Base-by-base conservation (phyloP, 2,888 invertebrate species). In the Hypercompe scribonia region DNA sequence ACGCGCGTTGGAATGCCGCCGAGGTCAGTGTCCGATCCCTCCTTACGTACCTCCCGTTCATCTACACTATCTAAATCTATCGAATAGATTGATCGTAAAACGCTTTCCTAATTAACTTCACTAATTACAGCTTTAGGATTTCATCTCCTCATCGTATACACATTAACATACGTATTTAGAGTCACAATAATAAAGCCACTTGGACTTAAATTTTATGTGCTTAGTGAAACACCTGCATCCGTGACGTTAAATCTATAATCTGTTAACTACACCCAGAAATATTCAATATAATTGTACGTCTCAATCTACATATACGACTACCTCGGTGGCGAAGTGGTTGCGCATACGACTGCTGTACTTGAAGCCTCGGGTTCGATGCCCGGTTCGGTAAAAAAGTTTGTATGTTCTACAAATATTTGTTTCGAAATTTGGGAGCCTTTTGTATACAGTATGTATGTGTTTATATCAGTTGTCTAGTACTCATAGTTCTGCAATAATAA, bases 11-110 rank as follows among this genome's bases (percentile, higher is more conserved):
- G 95, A 95, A 95, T 95, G 94, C 91, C 86, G 89, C 86, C 82
- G 85, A 89, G 95, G 95, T 95, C 95, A 94, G 83, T 93, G 95
- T 82, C 93, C 95, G 90, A 88, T 88, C 92, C 89, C 92, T 89
- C 87, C 87, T 88, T 88, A 88, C 83, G 84, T 77, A 87, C 84
- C 72, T 82, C 72, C 86, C 83, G 77, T 83, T 87, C 88, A 91
- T 91, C 91, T 90, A 88, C 83, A 84, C 90, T 84, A 92, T 93
- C 93, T 90, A 91, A 92, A 89, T 90, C 91, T 91, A 95, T 94
- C 93, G 90, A 85, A 90, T 92, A 93, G 93, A 94, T 94, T 92
- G 92, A 94, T 94, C 90, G 88, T 90, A 88, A 87, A 89, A 83
- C 75, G 80, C 81, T 87, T 87, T 89, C 83, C 87, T 90, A 88